Evolutionary conservation across 2,113 vertebrate species (phyloP), one percentile per base, ranked within the genome.

Genomic region (Ciconia maguari): DNA sequence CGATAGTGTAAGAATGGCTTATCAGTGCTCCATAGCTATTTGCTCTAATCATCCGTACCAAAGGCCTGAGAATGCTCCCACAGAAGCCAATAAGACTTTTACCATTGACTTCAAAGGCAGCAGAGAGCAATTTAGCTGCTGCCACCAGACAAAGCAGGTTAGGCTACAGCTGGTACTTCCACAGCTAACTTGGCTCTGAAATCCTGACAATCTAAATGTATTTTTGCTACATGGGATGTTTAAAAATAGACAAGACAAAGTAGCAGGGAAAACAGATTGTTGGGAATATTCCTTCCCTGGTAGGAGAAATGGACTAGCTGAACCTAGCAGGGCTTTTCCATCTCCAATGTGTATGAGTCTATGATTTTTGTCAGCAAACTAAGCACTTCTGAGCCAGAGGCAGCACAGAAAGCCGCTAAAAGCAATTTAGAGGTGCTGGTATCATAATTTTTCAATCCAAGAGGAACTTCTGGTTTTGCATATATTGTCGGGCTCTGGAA

Each of bases 141-240:
- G 94, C 95, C 78, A 94, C 82, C 94, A 97, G 82, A 97, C 96
- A 96, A 96, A 96, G 95, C 95, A 97, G 94, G 95, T 97, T 97
- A 97, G 89, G 94, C 76, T 97, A 90, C 95, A 97, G 93, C 96
- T 97, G 95, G 94, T 96, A 83, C 89, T 96, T 91, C 91, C 87
- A 91, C 87, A 91, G 96, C 89, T 95, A 96, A 78, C 91, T 96
- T 97, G 96, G 93, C 93, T 96, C 91, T 70, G 93, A 94, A 96
- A 96, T 90, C 48, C 89, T 88, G 91, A 96, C 91, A 86, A 91
- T 95, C 75, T 91, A 91, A 95, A 97, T 86, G 94, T 94, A 88
- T 83, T 96, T 96, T 83, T 93, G 82, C 89, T 96, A 55, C 79
- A 85, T 93, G 82, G 82, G 55, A 86, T 91, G 79, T 91, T 96